phyloP scores from a whole-genome alignment of 1,140 invertebrate species.

The Rhyzopertha dominica region DNA sequence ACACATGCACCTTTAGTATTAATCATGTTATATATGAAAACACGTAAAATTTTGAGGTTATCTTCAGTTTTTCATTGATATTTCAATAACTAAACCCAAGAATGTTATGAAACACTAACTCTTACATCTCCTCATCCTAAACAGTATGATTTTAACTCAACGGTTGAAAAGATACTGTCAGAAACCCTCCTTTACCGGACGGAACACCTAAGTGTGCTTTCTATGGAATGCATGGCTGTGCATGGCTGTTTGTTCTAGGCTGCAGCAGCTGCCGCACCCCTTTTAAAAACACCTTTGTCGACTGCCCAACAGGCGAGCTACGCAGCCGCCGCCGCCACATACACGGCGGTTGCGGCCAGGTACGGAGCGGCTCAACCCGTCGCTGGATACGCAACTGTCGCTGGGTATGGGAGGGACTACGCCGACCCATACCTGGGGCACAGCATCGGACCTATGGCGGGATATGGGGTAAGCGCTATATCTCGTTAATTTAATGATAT shows the following conservation, averaged over 20 bases:
- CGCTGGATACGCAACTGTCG: conserved; percentile 60
- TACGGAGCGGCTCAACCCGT: conserved; percentile 64
- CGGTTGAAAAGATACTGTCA: too few relatives aligned
- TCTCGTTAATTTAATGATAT: conserved; percentile 11
- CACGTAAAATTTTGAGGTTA: too few relatives aligned
- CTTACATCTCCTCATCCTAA: too few relatives aligned
- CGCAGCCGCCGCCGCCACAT: conserved; percentile 77
- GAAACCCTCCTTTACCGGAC: too few relatives aligned
- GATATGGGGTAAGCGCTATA: conserved; percentile 77
- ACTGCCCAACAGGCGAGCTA: conserved; percentile 69
- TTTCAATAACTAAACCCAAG: too few relatives aligned
- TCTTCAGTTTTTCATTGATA: too few relatives aligned
- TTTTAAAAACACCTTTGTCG: conserved; percentile 52
- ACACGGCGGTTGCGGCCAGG: conserved; percentile 71
- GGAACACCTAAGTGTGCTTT: too few relatives aligned
- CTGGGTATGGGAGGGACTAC: conserved; percentile 84
- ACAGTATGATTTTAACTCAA: too few relatives aligned
- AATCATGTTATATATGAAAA: too few relatives aligned
- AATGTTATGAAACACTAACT: too few relatives aligned
- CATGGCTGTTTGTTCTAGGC: conserved; percentile 55
- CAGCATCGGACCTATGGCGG: conserved; percentile 91
- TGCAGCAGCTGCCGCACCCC: conserved; percentile 57
- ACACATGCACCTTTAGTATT: too few relatives aligned
- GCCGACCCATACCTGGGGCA: conserved; percentile 92
- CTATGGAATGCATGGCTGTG: conserved; percentile 50